Conservation (phyloP, 1,140 invertebrate species). For the Drosophila ogumai region DNA sequence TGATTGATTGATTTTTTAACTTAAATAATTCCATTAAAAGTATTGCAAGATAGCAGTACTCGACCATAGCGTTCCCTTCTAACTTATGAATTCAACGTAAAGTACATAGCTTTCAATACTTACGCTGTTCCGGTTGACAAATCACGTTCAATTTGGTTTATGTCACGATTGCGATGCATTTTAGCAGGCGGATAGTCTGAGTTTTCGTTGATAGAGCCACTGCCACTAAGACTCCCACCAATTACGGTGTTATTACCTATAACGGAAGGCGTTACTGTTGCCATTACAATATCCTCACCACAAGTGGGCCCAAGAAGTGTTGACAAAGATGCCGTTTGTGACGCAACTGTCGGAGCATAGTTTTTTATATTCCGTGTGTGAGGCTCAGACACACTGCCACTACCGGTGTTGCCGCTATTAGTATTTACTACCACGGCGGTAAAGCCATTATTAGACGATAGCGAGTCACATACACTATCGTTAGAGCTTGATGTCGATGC, state of each 20-base stretch:
- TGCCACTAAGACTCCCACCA: conserved; percentile 50
- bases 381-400: conserved; percentile 49
- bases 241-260: conserved; percentile 37
- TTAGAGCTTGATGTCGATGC: conserved; percentile 89
- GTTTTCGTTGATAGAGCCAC: conserved; percentile 67
- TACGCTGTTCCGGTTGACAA: conserved; percentile 79
- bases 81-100: background rate
- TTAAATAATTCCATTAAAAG: background rate
- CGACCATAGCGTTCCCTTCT: background rate
- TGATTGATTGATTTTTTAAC: no score
- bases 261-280: conserved; percentile 70
- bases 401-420: conserved; percentile 47
- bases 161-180: conserved; percentile 82
- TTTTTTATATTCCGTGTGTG: conserved; percentile 60
- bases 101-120: conserved; percentile 31
- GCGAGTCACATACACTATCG: conserved; percentile 89
- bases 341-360: conserved; percentile 57
- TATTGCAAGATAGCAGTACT: background rate
- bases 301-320: conserved; percentile 72
- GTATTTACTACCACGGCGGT: conserved; percentile 29
- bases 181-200: conserved; percentile 80
- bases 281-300: conserved; percentile 77
- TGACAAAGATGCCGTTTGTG: conserved; percentile 70
- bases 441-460: conserved; percentile 86
- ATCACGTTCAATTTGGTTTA: conserved; percentile 81